These are phyloP conservation scores for Suillia variegata DNA, from an alignment of 2,888 invertebrate genomes.

Conservation along the genomic window DNA sequence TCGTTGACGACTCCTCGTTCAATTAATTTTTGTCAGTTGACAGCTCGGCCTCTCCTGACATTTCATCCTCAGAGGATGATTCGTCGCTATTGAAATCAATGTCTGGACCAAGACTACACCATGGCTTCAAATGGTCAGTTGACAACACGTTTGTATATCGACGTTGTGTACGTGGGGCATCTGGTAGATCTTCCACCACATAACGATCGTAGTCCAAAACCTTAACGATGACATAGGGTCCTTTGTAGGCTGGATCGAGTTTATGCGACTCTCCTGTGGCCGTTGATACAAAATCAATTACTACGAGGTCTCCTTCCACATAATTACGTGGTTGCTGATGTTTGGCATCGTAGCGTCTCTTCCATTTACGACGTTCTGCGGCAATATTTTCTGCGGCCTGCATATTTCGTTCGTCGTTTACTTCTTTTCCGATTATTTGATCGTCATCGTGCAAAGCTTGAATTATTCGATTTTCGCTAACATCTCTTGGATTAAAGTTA, in stretches of 20 bases:
- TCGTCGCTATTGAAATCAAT: conserved; percentile 13
- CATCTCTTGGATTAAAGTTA: conserved; percentile 26
- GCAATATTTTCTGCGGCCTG: too few relatives aligned
- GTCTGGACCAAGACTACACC: conserved; percentile 18
- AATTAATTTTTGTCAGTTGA: too few relatives aligned
- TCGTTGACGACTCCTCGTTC: too few relatives aligned
- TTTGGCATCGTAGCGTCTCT: conserved; percentile 16
- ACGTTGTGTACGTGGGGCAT: conserved; percentile 11
- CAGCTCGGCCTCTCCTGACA: too few relatives aligned
- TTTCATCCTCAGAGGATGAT: too few relatives aligned
- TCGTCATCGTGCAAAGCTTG: conserved; percentile 17
- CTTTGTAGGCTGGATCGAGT: conserved; percentile 20
- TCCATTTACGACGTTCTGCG: conserved; percentile 14
- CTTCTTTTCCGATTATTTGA: too few relatives aligned
- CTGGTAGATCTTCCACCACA: conserved; percentile 21
- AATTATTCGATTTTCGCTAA: conserved; percentile 20
- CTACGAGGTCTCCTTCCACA: too few relatives aligned
- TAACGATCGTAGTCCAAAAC: too few relatives aligned
- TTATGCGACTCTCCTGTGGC: conserved; percentile 24
- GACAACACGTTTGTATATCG: conserved; percentile 22
- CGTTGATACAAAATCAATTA: too few relatives aligned
- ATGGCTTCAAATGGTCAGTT: conserved; percentile 24
- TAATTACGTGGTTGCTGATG: conserved; percentile 20
- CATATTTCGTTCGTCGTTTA: too few relatives aligned
- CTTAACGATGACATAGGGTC: conserved; percentile 22